Base-by-base conservation (phyloP, 2,113 vertebrate species). In the Triplophysa rosa region DNA sequence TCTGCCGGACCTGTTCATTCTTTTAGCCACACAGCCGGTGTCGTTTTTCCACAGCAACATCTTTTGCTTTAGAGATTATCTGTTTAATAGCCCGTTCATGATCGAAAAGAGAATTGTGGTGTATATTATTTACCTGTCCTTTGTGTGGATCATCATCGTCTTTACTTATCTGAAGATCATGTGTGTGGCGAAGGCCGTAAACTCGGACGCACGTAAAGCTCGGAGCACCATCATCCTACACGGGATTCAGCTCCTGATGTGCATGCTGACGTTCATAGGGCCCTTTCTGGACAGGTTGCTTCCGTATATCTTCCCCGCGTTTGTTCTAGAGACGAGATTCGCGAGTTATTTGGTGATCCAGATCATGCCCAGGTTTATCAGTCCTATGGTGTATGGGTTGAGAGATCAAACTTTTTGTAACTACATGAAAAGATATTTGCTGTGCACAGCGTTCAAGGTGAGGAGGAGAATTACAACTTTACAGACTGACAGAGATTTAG, bases 221-320 rank as follows among this genome's bases (percentile, higher is more conserved):
- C 68, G 84, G 10, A 90, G 89, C 78, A 92, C 91, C 0, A 86
- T 91, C 9, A 67, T 92, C 7, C 88, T 90, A 0, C 91, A 93
- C 0, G 87, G 82, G 0, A 86, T 87, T 1, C 91, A 93, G 86
- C 62, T 92, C 52, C 19, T 90, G 4, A 45, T 92, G 17, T 89
- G 87, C 47, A 91, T 91, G 89, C 71, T 90, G 0, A 85, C 52
- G 0, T 92, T 89, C 1, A 58, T 89, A 2, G 71, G n/a, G 0
- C 86, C 89, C 0, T 13, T 63, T 2, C 0, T 93, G 1, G 54
- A 72, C 6, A 33, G 42, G 7, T n/a, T 47, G 6, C 49, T 89
- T 2, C 0, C 64, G 0, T 54, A n/a, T 16, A 16, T 88, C 1
- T 82, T 89, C 13, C 88, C 87, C 0, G 19, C 9, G 13, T n/a